A percentile compares a stretch with the other conserved stretches of the same genome.
Evolutionary conservation across 2,113 vertebrate genomes (phyloP).

Genomic region (Crotophaga sulcirostris): DNA sequence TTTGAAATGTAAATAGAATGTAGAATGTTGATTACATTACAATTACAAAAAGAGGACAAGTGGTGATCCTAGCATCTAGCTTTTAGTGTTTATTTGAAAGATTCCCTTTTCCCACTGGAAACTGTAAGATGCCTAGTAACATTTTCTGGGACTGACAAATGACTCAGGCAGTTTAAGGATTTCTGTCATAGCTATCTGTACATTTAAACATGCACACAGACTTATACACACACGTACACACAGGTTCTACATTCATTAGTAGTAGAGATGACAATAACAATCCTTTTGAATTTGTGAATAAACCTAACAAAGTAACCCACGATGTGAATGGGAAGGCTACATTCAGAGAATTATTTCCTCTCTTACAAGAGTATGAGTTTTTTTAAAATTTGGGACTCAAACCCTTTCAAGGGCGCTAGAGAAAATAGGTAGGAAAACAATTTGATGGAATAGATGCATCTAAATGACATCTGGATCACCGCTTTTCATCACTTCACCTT

Average conservation of each 20-base stretch:
- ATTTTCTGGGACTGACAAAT: not conserved
- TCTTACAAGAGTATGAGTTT: not conserved
- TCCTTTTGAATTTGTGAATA: not conserved
- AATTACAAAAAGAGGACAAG: constrained; percentile 45
- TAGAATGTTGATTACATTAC: constrained; percentile 36
- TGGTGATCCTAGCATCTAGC: not conserved
- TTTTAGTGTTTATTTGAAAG: not conserved
- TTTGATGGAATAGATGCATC: not conserved
- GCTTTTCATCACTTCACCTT: not conserved
- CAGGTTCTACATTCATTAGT: not conserved
- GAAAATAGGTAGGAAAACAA: not conserved
- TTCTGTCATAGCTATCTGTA: not conserved
- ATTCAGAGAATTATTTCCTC: not conserved
- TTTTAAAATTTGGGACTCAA: not conserved
- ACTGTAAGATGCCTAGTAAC: not conserved
- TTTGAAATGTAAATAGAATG: constrained; percentile 51
- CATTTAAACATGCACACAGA: not conserved
- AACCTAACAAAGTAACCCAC: not conserved
- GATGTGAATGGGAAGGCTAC: not conserved
- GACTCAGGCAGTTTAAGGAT: not conserved
- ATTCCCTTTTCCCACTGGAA: not conserved
- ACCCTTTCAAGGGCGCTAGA: not conserved
- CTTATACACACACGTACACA: not conserved
- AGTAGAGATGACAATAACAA: not conserved
- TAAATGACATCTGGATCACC: not conserved